phyloP scores from a whole-genome alignment of 2,797 vertebrate genomes.

The Lateolabrax maculatus region DNA sequence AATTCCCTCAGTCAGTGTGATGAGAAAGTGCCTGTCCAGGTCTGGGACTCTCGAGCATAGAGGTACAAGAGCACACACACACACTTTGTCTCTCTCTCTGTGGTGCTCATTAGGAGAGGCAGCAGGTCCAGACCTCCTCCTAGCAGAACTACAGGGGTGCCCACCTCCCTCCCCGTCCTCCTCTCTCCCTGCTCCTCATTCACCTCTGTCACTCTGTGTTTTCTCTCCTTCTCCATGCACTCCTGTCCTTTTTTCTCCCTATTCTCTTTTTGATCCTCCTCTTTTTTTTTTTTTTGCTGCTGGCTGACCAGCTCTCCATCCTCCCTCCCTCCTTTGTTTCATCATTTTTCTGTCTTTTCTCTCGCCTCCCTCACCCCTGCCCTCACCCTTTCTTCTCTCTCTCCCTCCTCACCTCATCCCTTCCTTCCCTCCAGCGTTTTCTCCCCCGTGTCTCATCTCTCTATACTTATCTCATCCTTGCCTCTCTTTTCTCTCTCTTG shows the following conservation, averaged over 20 bases:
- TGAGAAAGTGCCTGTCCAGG: too few relatives aligned
- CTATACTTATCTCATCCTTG: background rate
- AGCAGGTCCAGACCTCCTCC: constrained; percentile 65
- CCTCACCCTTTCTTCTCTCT: background rate
- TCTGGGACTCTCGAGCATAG: too few relatives aligned
- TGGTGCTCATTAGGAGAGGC: constrained; percentile 67
- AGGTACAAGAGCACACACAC: background rate
- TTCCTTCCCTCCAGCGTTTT: background rate
- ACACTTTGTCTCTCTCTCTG: constrained; percentile 42
- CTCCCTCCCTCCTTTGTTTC: background rate
- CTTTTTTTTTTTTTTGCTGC: background rate
- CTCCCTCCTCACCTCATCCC: background rate
- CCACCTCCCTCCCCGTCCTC: constrained; percentile 11
- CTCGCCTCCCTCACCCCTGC: background rate
- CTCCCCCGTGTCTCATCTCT: background rate
- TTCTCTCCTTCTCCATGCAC: background rate
- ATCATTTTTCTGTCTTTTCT: background rate
- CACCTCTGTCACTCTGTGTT: constrained; percentile 10
- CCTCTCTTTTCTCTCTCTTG: background rate
- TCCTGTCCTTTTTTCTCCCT: background rate
- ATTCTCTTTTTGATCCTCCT: constrained; percentile 14
- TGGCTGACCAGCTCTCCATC: background rate
- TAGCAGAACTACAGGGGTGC: constrained; percentile 60
- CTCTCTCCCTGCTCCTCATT: background rate
- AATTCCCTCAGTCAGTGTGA: too few relatives aligned